These are phyloP conservation scores for Cremastobaeus sp. DNA, from an alignment of 2,888 invertebrate genomes.

Conservation along the genomic window DNA sequence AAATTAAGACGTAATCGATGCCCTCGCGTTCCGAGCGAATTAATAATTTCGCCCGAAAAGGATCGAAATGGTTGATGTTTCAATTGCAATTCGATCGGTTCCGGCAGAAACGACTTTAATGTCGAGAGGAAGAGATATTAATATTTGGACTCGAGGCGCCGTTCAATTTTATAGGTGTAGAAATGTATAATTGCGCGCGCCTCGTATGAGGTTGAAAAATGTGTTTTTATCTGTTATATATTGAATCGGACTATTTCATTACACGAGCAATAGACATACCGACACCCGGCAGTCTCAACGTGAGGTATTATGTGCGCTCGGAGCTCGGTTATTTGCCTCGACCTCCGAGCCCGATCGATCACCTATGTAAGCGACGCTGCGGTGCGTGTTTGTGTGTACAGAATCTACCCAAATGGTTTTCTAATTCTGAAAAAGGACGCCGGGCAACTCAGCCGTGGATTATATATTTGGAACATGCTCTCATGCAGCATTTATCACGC, in stretches of 20 bases:
- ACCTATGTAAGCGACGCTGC: slow-evolving; percentile 51
- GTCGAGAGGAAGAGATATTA: too few species aligned
- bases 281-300: slow-evolving; percentile 39
- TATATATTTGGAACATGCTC: not conserved
- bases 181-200: too few species aligned
- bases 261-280: slow-evolving; percentile 50
- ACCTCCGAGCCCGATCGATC: slow-evolving; percentile 58
- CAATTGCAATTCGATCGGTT: too few species aligned
- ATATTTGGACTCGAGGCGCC: too few species aligned
- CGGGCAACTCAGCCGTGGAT: not conserved
- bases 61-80: too few species aligned
- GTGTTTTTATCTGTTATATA: slow-evolving; percentile 22
- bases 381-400: slow-evolving; percentile 49
- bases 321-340: slow-evolving; percentile 59
- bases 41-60: too few species aligned
- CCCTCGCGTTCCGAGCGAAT: too few species aligned
- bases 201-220: not conserved
- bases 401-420: slow-evolving; percentile 32
- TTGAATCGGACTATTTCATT: slow-evolving; percentile 52
- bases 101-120: too few species aligned
- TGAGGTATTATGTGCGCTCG: slow-evolving; percentile 44
- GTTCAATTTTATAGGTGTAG: too few species aligned
- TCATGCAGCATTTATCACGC: not conserved
- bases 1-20: too few species aligned
- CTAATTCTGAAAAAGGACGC: slow-evolving; percentile 30